A percentile compares a stretch with the other conserved stretches of the same genome.
phyloP scores from a whole-genome alignment of 2,113 vertebrate genomes.

The Aepyceros melampus region DNA sequence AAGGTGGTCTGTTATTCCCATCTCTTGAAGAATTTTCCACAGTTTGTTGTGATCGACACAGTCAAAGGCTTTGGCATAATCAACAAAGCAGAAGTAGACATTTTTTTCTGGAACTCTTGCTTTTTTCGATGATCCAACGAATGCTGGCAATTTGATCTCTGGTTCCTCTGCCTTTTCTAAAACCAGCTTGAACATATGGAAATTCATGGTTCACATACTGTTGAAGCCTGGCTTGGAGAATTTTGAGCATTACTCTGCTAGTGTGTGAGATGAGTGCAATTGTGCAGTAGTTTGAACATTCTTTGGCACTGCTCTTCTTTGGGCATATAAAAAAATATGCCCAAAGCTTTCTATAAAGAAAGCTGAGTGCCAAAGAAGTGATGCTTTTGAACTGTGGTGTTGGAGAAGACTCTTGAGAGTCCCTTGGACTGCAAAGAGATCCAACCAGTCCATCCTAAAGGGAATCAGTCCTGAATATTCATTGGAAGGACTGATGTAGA shows the following conservation, averaged over 20 bases:
- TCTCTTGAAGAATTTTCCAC: not conserved
- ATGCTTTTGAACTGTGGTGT: not conserved
- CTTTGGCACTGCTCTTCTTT: not conserved
- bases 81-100: not conserved
- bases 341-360: not conserved
- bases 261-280: not conserved
- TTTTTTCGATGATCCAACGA: accelerated
- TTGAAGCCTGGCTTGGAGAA: not conserved
- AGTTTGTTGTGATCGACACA: not conserved
- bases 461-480: not conserved
- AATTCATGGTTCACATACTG: not conserved
- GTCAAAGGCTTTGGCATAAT: not conserved
- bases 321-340: not conserved
- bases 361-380: not conserved
- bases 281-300: not conserved
- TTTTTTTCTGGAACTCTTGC: not conserved
- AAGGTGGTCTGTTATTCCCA: not conserved
- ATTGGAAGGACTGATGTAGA: not conserved
- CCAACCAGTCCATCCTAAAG: not conserved
- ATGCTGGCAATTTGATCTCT: not conserved
- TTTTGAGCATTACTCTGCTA: not conserved
- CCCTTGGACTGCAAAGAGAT: not conserved
- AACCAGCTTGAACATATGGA: not conserved
- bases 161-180: not conserved
- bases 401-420: not conserved